phyloP scores from a whole-genome alignment of 2,888 invertebrate genomes.

The Cantharis rustica region DNA sequence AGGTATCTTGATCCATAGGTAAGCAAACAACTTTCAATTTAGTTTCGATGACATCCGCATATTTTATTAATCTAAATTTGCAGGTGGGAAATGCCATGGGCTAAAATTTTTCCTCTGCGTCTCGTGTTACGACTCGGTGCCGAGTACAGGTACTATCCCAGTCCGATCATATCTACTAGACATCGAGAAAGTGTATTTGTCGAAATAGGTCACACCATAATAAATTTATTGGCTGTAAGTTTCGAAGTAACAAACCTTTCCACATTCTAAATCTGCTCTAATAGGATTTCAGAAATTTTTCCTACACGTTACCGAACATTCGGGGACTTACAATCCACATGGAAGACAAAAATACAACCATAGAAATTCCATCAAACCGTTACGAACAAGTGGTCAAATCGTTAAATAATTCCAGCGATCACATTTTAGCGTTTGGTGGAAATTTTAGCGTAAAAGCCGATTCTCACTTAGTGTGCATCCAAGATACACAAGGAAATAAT shows the following conservation, averaged over 20 bases:
- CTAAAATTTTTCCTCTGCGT: constrained; percentile 76
- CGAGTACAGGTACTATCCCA: constrained; percentile 85
- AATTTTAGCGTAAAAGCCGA: constrained; percentile 81
- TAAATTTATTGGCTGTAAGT: constrained; percentile 76
- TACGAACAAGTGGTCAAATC: constrained; percentile 75
- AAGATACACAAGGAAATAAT: constrained; percentile 65
- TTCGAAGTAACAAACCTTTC: not conserved
- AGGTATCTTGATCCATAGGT: constrained; percentile 77
- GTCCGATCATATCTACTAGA: constrained; percentile 78
- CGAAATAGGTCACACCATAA: constrained; percentile 87
- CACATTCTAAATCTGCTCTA: constrained; percentile 26
- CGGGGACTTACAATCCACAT: constrained; percentile 80
- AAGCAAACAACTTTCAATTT: constrained; percentile 18
- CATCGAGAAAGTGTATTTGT: constrained; percentile 79
- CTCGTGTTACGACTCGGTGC: constrained; percentile 80
- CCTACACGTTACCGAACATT: constrained; percentile 78
- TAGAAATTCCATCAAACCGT: constrained; percentile 77
- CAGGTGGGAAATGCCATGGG: constrained; percentile 81
- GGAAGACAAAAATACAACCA: constrained; percentile 78
- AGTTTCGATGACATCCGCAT: not conserved
- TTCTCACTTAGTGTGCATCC: constrained; percentile 86
- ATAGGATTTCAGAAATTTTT: constrained; percentile 80
- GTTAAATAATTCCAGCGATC: constrained; percentile 79
- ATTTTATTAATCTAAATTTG: constrained; percentile 18
- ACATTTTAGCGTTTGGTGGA: constrained; percentile 82